Conservation (phyloP, 2,797 vertebrate genomes). For the Squalus acanthias region DNA sequence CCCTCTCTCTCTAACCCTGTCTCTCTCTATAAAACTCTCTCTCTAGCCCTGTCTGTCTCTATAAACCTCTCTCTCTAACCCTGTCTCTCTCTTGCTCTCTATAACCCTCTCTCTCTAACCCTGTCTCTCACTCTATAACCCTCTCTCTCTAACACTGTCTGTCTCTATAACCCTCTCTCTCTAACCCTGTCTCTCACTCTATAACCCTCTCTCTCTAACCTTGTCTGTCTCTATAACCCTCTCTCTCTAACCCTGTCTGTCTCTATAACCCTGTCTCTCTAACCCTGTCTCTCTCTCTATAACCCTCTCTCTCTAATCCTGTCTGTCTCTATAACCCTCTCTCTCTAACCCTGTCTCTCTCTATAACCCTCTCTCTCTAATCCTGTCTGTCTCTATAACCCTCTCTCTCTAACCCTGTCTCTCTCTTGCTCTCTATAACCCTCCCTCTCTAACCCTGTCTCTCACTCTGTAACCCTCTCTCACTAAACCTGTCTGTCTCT, state of each 20-base stretch:
- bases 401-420: no score
- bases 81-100: background rate
- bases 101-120: no score
- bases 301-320: no score
- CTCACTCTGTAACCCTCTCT: background rate
- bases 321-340: background rate
- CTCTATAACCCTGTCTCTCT: background rate
- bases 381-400: no score
- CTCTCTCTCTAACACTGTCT: background rate
- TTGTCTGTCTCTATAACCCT: background rate
- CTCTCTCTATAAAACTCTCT: background rate
- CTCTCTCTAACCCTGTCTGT: no score
- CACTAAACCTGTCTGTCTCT: background rate
- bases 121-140: background rate
- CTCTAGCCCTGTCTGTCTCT: background rate
- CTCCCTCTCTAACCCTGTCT: background rate
- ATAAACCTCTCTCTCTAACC: background rate
- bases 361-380: no score
- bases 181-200: no score
- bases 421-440: no score
- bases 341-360: no score
- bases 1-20: no score
- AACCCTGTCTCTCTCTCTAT: background rate
- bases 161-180: background rate
- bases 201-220: no score